Base-by-base conservation (phyloP, 1,140 invertebrate genomes). In the Drepana arcuata region DNA sequence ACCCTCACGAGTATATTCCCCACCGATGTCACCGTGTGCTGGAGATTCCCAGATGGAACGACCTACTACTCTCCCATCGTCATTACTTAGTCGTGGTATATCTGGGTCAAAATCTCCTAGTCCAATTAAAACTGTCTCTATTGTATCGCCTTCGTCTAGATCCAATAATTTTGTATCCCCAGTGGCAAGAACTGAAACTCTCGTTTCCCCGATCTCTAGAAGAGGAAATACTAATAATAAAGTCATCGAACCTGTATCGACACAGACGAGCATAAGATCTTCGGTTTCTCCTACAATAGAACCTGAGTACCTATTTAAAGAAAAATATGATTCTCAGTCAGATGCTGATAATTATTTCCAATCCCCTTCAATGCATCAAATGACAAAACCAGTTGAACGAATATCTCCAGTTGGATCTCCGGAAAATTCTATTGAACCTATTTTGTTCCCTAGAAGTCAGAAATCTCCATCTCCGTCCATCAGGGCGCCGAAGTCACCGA, bases 1-100 rank as follows among this genome's bases (percentile, higher is more conserved):
- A 33, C 75, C 72, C 2, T 80, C 80, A 16, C 61, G 77, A 43
- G 78, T 82, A 15, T 82, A 82, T 41, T 78, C 78, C 25, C 78
- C 78, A 11, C 78, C 78, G 0, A 53, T 71, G 16, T 82, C 78
- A 9, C 78, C 78, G 11, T 62, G 69, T 35, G 71, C 71, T 21
- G 56, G 67, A 29, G 71, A 82, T 41, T 42, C 62, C 16, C 71
- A 78, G 35, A 28, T 67, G 15, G 71, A 80, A 41, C 71, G 78
- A 29, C 78, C 78, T 21, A 71, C 56, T 15, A 78, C 63, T 16
- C 54, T 82, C 29, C 78, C 74, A 23, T 55, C 67, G 38, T 56
- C 62, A 16, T 60, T 78, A 60, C 53, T 72, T 34, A 75, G 48
- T 62, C 60, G 74, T 48, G 58, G 65, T 53, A 54, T 57, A 47